These are phyloP conservation scores for Pelecanus crispus DNA, from an alignment of 2,113 vertebrate genomes.

Conservation along the genomic window DNA sequence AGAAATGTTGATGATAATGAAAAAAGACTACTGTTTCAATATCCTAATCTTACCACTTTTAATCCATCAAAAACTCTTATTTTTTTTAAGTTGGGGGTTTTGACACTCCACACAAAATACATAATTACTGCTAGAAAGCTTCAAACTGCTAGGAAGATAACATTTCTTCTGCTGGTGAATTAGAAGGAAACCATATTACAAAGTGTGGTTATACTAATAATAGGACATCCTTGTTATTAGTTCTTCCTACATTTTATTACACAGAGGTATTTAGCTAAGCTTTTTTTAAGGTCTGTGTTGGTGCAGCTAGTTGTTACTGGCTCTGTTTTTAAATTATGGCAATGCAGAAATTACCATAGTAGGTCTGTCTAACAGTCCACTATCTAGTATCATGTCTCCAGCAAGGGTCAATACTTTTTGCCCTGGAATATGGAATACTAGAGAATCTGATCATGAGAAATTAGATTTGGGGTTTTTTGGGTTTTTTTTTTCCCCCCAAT, in stretches of 20 bases:
- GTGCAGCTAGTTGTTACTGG: not conserved
- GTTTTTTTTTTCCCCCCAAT: not conserved
- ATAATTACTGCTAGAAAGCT: not conserved
- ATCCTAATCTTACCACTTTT: not conserved
- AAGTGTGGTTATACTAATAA: not conserved
- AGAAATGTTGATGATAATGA: not conserved
- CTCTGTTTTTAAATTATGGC: not conserved
- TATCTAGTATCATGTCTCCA: not conserved
- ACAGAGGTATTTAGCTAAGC: not conserved
- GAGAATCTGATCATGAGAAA: not conserved
- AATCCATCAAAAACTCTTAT: not conserved
- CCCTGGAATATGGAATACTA: not conserved
- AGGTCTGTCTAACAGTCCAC: not conserved
- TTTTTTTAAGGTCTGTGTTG: not conserved
- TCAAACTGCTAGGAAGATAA: not conserved
- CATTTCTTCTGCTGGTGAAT: not conserved
- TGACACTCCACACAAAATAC: not conserved
- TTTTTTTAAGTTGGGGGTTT: not conserved
- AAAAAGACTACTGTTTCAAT: not conserved
- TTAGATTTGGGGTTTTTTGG: not conserved
- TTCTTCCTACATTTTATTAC: not conserved
- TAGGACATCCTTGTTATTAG: not conserved
- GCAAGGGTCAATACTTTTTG: not conserved
- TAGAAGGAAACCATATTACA: not conserved
- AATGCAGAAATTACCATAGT: not conserved